Evolutionary conservation across 2,797 vertebrate species (phyloP).

Genomic region (Poliocrania exsul): DNA sequence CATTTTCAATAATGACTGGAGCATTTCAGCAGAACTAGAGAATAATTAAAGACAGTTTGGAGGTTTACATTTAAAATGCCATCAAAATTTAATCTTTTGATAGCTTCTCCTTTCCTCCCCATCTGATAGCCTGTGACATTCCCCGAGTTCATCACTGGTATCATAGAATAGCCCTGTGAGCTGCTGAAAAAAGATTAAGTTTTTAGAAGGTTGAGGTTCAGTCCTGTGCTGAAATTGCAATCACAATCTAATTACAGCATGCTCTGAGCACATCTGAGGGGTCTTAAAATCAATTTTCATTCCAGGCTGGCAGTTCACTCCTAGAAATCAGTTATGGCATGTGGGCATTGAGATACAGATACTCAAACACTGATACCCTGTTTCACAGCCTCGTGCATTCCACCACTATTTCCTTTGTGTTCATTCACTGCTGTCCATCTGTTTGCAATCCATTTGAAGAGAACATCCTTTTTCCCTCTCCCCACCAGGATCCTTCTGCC

Average conservation of each 20-base stretch:
- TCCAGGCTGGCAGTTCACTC: not conserved
- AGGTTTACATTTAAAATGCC: constrained; percentile 6
- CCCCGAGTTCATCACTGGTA: accelerated
- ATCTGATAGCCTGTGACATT: not conserved
- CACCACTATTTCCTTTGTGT: not conserved
- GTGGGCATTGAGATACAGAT: not conserved
- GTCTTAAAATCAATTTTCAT: constrained; percentile 4
- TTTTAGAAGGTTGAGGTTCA: constrained; percentile 35
- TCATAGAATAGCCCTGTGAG: not conserved
- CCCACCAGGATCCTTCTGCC: not conserved
- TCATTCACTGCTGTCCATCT: not conserved
- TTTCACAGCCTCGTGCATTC: not conserved
- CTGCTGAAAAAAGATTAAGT: not conserved
- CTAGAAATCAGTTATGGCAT: not conserved
- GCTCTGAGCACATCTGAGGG: not conserved
- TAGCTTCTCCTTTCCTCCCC: not conserved
- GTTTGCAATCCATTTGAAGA: not conserved
- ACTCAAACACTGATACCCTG: not conserved
- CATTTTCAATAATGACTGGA: not conserved
- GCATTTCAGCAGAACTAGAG: not conserved
- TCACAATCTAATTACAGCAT: not conserved
- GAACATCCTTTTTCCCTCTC: not conserved
- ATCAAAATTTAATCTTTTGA: constrained; percentile 11
- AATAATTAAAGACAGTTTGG: not conserved
- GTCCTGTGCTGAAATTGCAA: not conserved